These are phyloP conservation scores for Drosophila mimetica DNA, from an alignment of 2,888 invertebrate species.

Conservation along the genomic window DNA sequence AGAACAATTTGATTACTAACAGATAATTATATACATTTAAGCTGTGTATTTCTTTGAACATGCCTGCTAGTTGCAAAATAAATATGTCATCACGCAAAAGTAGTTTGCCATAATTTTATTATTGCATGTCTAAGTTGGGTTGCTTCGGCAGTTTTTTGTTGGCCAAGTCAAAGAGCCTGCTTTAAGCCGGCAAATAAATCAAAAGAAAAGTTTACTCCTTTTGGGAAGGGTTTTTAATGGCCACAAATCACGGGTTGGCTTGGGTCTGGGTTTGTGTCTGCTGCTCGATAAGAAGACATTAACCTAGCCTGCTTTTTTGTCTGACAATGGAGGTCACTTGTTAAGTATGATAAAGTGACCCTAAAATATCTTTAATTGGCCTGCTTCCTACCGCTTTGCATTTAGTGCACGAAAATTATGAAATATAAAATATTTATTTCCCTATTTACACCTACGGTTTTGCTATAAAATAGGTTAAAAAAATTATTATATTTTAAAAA, in stretches of 20 bases:
- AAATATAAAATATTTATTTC: slow-evolving; percentile 28
- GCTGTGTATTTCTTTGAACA: slow-evolving; percentile 1
- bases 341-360: slow-evolving; percentile 75
- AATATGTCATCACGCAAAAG: slow-evolving; percentile 72
- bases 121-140: slow-evolving; percentile 72
- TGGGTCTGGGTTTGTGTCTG: slow-evolving; percentile 43
- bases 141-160: slow-evolving; percentile 18
- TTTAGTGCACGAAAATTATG: slow-evolving; percentile 4
- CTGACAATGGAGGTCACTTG: slow-evolving; percentile 30
- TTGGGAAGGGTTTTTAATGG: slow-evolving; percentile 58
- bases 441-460: neutral
- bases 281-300: slow-evolving; percentile 59
- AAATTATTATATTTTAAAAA: too few species aligned
- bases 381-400: slow-evolving; percentile 10
- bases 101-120: slow-evolving; percentile 76
- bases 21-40: slow-evolving; percentile 18
- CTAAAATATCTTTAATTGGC: slow-evolving; percentile 48
- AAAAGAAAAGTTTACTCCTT: slow-evolving; percentile 64
- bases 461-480: too few species aligned
- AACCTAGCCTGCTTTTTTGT: slow-evolving; percentile 16
- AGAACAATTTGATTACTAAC: neutral
- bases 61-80: slow-evolving; percentile 38
- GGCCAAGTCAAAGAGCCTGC: slow-evolving; percentile 1
- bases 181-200: slow-evolving; percentile 67
- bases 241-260: slow-evolving; percentile 73